phyloP scores from a whole-genome alignment of 2,888 invertebrate species.

The Patella ulyssiponensis region DNA sequence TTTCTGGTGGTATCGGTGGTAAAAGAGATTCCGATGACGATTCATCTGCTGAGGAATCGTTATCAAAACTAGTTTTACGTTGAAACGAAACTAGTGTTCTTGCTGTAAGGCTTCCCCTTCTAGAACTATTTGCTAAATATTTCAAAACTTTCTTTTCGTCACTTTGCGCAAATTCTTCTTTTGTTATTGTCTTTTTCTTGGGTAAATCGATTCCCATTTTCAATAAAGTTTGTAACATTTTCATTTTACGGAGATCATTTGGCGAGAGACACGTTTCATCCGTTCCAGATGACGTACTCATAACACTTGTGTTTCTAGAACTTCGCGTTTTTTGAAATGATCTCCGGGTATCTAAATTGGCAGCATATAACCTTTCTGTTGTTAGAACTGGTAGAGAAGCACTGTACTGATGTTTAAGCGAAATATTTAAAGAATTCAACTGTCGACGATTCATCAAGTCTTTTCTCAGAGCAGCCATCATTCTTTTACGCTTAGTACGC shows the following conservation, averaged over 20 bases:
- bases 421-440: not conserved
- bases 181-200: not conserved
- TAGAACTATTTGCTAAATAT: not conserved
- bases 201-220: not conserved
- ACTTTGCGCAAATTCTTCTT: constrained; percentile 4
- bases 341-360: not conserved
- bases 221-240: not conserved
- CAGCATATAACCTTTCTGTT: not conserved
- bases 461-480: not conserved
- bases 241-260: constrained; percentile 2
- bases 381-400: not conserved
- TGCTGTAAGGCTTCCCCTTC: not conserved
- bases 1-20: not conserved
- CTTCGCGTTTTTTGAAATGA: not conserved
- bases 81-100: constrained; percentile 2
- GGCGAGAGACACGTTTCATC: not conserved
- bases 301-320: not conserved
- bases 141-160: constrained; percentile 5
- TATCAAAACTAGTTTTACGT: not conserved
- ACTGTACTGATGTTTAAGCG: not conserved
- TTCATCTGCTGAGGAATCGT: not conserved
- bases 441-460: not conserved
- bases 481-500: not conserved
- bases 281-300: not conserved
- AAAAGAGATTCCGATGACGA: not conserved